Conservation (phyloP, 2,888 invertebrate genomes). For the Sthenelais limicola region DNA sequence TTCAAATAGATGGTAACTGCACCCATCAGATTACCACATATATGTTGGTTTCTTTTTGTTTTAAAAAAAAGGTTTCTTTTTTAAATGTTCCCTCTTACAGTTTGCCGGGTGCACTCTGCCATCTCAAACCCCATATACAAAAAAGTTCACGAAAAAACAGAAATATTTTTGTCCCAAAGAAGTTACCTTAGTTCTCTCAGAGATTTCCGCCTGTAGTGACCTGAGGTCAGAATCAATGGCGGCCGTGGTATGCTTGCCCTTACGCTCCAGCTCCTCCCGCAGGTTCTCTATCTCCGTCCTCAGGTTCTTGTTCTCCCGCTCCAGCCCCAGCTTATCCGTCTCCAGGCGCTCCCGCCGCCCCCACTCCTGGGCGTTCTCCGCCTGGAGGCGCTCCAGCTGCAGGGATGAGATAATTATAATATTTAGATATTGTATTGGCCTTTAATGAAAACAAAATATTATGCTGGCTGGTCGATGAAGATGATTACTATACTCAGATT, state of each 20-base stretch:
- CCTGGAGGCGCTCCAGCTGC: slow-evolving; percentile 87
- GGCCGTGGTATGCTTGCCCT: slow-evolving; percentile 64
- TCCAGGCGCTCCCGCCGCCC: slow-evolving; percentile 91
- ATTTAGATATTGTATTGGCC: too few relatives aligned
- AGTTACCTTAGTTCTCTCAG: slow-evolving; percentile 71
- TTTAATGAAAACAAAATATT: too few relatives aligned
- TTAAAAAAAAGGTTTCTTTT: too few relatives aligned
- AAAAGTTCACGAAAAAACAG: not conserved
- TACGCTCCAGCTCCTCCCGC: slow-evolving; percentile 79
- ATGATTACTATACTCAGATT: too few relatives aligned
- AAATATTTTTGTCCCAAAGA: not conserved
- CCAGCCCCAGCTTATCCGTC: slow-evolving; percentile 88
- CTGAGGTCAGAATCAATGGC: slow-evolving; percentile 69
- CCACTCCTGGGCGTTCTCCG: slow-evolving; percentile 95
- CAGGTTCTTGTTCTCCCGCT: slow-evolving; percentile 91
- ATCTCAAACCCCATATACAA: too few relatives aligned
- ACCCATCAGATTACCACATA: too few relatives aligned
- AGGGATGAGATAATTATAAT: too few relatives aligned
- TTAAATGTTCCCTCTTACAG: too few relatives aligned
- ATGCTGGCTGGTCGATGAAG: too few relatives aligned
- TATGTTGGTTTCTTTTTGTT: too few relatives aligned
- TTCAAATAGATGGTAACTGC: too few relatives aligned
- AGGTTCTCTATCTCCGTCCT: slow-evolving; percentile 80
- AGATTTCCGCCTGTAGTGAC: slow-evolving; percentile 69
- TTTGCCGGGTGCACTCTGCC: too few relatives aligned